A percentile compares a stretch with the other conserved stretches of the same genome.
These are phyloP conservation scores for Chlamydotis undulata DNA, from an alignment of 2,113 vertebrate species.

Conservation along the genomic window DNA sequence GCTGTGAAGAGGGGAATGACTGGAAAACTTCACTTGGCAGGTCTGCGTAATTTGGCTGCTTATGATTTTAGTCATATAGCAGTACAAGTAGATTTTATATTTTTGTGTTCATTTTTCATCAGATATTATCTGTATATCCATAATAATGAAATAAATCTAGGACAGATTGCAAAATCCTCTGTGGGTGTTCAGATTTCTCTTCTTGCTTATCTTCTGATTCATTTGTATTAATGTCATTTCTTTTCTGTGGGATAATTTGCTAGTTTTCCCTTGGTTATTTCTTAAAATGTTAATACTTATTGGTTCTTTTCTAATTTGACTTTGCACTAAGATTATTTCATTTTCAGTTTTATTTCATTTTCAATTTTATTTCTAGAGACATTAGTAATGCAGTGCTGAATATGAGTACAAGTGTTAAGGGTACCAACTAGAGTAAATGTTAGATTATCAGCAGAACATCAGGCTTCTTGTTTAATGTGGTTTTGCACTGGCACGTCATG, in stretches of 20 bases:
- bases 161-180: constrained; percentile 8
- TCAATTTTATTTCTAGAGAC: neutral
- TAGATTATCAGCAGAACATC: neutral
- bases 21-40: neutral
- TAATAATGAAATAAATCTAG: neutral
- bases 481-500: neutral
- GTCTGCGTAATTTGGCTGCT: neutral
- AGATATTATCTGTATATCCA: neutral
- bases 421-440: neutral
- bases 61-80: neutral
- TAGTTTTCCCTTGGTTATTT: neutral
- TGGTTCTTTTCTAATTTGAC: constrained; percentile 11
- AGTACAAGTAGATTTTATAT: neutral
- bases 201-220: constrained; percentile 5
- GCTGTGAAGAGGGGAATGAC: neutral
- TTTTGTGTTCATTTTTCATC: neutral
- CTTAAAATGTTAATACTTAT: neutral
- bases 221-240: neutral
- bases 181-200: constrained; percentile 1
- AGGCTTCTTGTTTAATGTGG: neutral
- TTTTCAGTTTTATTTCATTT: neutral
- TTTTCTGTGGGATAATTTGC: neutral
- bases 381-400: neutral
- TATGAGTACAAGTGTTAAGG: neutral
- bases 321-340: neutral